Evolutionary conservation across 2,888 invertebrate species (phyloP), one percentile per base, ranked within the genome.

Genomic region (Syrista parreyssii): DNA sequence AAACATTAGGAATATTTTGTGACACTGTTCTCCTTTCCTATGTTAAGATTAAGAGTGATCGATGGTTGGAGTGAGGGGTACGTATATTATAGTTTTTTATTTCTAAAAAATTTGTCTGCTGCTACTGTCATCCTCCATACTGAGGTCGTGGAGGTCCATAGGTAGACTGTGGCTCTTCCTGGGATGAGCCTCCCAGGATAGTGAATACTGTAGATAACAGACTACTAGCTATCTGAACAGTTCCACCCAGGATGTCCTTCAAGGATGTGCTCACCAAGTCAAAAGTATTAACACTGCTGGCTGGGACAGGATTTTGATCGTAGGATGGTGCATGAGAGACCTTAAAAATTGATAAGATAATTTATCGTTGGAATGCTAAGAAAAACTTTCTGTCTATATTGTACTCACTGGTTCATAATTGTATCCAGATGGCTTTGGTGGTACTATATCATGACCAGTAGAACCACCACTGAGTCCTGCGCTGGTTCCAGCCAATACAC

Each of bases 401-500:
- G 11, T 36, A 79, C 82, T 83, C 32, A 86, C 85, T n/a, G 80
- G 68, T 30, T 79, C 80, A 71, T 81, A 80, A 40, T 75, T 31
- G 71, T 78, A 79, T 40, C 73, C 73, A 72, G 79, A 36, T 23
- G 32, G 68, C 69, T 79, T 68, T 75, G 76, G 23, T 68, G 31
- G 6, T 33, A n/a, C 74, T 33, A 1, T 31, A 11, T 40, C 68
- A 1, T n/a, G 75, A 68, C 73, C 76, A 72, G 81, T 82, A 0
- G 83, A 79, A 3, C 84, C 85, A 4, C 85, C 87, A 40, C 88
- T 91, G 1, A 89, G 81, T 12, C 90, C 90, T 2, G 89, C 88
- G 75, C 91, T 91, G 0, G 89, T 82, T 0, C 91, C 91, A 6
- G 90, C 85, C 11, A 89, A 77, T 2, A 86, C 82, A n/a, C 91